Conservation (phyloP, 1,140 invertebrate genomes). For the Grapholita molesta region DNA sequence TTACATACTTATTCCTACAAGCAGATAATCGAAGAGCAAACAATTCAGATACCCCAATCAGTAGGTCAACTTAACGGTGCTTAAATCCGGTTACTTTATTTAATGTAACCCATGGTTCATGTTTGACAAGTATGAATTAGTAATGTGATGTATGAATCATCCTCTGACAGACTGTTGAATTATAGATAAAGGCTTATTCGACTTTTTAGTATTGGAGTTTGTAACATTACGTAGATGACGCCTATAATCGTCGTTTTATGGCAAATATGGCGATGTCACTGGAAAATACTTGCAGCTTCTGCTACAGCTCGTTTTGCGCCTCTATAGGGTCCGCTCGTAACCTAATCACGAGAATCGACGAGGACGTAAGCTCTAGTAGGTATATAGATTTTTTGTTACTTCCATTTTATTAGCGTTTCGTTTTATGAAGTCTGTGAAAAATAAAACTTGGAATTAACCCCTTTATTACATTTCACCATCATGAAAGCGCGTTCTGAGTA, state of each 20-base stretch:
- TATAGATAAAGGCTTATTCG: background rate
- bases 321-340: too few species aligned
- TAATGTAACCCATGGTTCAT: conserved; percentile 27
- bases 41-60: conserved; percentile 44
- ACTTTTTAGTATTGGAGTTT: background rate
- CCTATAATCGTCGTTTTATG: background rate
- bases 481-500: too few species aligned
- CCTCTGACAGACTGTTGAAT: background rate
- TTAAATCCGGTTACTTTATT: conserved; percentile 42
- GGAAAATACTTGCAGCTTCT: too few species aligned
- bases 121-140: background rate
- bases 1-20: conserved; percentile 12
- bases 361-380: too few species aligned
- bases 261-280: too few species aligned
- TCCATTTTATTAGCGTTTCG: too few species aligned
- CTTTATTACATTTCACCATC: too few species aligned
- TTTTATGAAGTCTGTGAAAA: too few species aligned
- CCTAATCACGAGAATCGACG: too few species aligned
- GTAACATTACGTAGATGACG: background rate
- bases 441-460: too few species aligned
- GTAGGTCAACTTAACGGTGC: conserved; percentile 64
- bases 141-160: conserved; percentile 19
- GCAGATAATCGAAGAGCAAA: conserved; percentile 53
- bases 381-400: too few species aligned
- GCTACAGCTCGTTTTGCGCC: too few species aligned